Conservation (phyloP, 2,113 vertebrate genomes). For the Pelecanoides urinatrix region DNA sequence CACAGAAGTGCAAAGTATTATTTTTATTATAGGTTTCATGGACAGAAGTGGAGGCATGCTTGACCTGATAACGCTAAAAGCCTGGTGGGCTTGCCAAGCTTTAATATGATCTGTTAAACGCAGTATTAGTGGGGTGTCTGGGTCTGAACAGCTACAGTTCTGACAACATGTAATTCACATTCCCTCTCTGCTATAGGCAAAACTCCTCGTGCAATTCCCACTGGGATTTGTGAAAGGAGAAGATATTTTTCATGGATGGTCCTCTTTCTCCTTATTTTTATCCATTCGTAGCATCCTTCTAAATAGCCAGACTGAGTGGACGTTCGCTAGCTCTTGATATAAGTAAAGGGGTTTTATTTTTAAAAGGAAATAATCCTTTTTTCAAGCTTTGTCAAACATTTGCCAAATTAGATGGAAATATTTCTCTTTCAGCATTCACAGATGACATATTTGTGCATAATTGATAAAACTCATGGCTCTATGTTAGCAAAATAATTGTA, state of each 20-base stretch:
- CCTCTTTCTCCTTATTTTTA: not conserved
- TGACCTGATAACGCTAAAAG: not conserved
- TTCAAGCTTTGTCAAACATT: not conserved
- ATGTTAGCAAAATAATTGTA: slow-evolving; percentile 9
- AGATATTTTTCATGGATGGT: not conserved
- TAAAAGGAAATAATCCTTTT: not conserved
- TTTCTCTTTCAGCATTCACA: not conserved
- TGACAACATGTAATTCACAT: not conserved
- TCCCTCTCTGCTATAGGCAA: not conserved
- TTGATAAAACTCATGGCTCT: not conserved
- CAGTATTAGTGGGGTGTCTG: not conserved
- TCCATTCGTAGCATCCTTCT: not conserved
- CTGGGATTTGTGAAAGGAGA: not conserved
- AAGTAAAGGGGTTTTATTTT: not conserved
- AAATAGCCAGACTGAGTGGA: not conserved
- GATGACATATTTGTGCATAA: not conserved
- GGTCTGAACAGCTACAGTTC: not conserved
- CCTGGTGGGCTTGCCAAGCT: slow-evolving; percentile 2
- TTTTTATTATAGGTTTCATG: not conserved
- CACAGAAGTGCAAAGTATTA: not conserved
- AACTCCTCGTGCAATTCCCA: not conserved
- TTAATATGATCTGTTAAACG: not conserved
- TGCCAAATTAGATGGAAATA: not conserved
- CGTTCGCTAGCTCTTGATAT: not conserved
- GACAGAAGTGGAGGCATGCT: not conserved